Base-by-base conservation (phyloP, 2,797 vertebrate species). In the Esox masquinongy region DNA sequence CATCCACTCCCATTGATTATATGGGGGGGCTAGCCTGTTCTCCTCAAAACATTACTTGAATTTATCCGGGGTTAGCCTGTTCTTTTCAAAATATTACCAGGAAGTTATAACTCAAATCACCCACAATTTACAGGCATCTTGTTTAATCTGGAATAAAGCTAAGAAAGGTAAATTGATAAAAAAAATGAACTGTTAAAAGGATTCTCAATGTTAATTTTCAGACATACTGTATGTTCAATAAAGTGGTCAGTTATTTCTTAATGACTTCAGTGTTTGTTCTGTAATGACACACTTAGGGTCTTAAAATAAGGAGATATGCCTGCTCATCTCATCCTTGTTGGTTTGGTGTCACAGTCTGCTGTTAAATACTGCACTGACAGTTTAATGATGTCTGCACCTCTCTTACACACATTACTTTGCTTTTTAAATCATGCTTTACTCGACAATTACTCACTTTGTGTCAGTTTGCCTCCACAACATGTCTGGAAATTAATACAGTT, bases 341-440 rank as follows among this genome's bases (percentile, higher is more conserved):
- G 84, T 83, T 81, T 89, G 86, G 82, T 89, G 88, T 92, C 88
- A 85, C 92, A 90, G 80, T 88, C 85, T 77, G 63, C 82, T 90
- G 89, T 79, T 80, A 93, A 91, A 93, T 93, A 89, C 83, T 87
- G 80, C 91, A 87, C 83, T 43, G 8, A 14, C 70, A 78, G 77
- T 85, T 86, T 79, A 90, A 91, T 79, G 75, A 78, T 83, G 82
- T 75, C 59, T 61, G 74, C 53, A 34, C 70, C 51, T 68, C 74
- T 74, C 69, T 68, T 75, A 74, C 67, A 73, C 72, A 17, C 63
- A 64, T 22, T 69, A 73, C 67, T 72, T 64, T 51, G 12, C 73
- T 74, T 83, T 86, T 79, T 68, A 86, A 82, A 77, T 61, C 0
- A 77, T 74, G 16, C 6, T 74, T 59, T 70, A 68, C 72, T 61